Percentiles rank a stretch among this genome's conserved stretches.
These are phyloP conservation scores for Pterocles orientalis DNA, from an alignment of 2,113 vertebrate genomes.

Conservation along the genomic window DNA sequence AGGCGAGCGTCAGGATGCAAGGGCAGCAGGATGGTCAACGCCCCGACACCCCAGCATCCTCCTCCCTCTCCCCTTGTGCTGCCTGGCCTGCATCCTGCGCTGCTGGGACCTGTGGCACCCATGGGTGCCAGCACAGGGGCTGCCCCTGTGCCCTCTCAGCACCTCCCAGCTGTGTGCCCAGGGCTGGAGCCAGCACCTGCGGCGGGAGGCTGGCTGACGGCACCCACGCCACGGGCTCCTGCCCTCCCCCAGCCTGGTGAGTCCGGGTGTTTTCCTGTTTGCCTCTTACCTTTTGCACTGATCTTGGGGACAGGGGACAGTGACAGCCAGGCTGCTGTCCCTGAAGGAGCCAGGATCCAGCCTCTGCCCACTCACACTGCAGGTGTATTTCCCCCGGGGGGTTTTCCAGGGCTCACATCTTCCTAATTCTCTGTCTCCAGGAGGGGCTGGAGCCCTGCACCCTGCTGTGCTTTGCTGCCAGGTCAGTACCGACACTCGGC, in stretches of 20 bases:
- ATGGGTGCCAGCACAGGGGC: not conserved
- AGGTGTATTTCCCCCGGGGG: fast-evolving
- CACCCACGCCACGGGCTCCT: constrained; percentile 29
- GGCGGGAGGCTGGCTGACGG: not conserved
- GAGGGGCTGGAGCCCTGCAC: not conserved
- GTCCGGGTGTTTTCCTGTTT: constrained; percentile 14
- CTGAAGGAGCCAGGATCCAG: not conserved
- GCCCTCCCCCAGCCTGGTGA: constrained; percentile 43
- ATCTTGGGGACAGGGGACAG: not conserved
- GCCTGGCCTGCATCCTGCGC: fast-evolving
- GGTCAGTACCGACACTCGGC: not conserved
- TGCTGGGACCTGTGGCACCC: not conserved
- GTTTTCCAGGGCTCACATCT: not conserved
- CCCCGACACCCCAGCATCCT: not conserved
- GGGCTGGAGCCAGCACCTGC: not conserved
- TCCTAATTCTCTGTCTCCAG: not conserved
- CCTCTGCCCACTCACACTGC: not conserved
- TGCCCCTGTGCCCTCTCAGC: not conserved
- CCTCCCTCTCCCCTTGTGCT: not conserved
- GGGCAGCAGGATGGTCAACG: not conserved
- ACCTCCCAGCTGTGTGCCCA: not conserved
- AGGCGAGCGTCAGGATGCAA: fast-evolving
- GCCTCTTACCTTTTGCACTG: not conserved
- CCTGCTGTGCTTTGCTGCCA: not conserved
- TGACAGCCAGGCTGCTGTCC: not conserved